Evolutionary conservation across 2,113 vertebrate species (phyloP).

Genomic region (Oceanites oceanicus): DNA sequence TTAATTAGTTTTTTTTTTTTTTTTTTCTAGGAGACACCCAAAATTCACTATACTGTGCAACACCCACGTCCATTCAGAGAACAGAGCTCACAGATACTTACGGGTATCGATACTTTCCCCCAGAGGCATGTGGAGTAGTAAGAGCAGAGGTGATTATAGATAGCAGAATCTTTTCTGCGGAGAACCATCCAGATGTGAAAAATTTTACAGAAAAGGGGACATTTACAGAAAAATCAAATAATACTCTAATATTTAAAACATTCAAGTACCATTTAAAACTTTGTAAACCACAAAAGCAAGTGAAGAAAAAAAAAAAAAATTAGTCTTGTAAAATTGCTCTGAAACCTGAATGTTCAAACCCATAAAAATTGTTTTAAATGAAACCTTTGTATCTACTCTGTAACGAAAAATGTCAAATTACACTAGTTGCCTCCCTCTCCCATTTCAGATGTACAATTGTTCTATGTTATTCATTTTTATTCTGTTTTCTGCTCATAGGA

Average conservation of each 20-base stretch:
- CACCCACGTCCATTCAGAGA: not conserved
- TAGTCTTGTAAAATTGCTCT: not conserved
- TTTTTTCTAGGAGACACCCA: too few species aligned
- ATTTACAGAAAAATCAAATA: not conserved
- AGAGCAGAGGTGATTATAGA: not conserved
- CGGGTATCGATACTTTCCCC: not conserved
- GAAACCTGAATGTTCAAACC: not conserved
- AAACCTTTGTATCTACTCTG: not conserved
- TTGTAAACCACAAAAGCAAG: not conserved
- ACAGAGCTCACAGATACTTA: not conserved
- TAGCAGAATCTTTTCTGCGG: not conserved
- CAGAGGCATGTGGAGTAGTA: not conserved
- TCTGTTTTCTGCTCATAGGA: not conserved
- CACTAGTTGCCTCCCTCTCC: not conserved
- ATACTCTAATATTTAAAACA: not conserved
- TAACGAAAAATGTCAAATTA: not conserved
- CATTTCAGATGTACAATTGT: not conserved
- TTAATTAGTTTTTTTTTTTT: fast-evolving
- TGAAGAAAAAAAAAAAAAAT: not conserved
- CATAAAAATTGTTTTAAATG: not conserved
- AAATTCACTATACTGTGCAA: not conserved
- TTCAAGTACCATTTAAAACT: not conserved
- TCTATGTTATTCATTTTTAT: not conserved
- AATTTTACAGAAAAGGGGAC: not conserved
- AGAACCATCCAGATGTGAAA: not conserved